These are phyloP conservation scores for Thymelicus sylvestris DNA, from an alignment of 2,888 invertebrate species.

Conservation along the genomic window DNA sequence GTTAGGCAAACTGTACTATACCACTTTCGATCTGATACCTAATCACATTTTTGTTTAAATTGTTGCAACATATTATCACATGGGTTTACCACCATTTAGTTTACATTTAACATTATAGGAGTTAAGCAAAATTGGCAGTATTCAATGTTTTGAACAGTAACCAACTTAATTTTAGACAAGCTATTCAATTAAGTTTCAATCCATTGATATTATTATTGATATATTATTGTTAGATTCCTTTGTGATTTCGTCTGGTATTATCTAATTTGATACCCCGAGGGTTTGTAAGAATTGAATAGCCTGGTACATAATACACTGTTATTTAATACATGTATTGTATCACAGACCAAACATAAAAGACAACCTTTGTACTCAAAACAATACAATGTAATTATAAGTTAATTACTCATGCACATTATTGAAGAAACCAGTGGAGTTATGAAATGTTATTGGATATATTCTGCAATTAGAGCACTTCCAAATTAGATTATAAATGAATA, in stretches of 20 bases:
- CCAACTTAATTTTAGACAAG: too few species aligned
- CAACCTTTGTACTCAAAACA: neutral
- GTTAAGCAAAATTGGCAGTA: too few species aligned
- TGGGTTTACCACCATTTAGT: neutral
- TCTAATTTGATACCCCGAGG: neutral
- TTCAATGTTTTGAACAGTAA: too few species aligned
- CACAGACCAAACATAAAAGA: neutral
- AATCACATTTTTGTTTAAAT: conserved; percentile 7
- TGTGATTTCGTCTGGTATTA: too few species aligned
- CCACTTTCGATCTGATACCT: conserved; percentile 30
- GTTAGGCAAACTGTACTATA: neutral
- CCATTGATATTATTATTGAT: too few species aligned
- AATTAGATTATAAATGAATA: too few species aligned
- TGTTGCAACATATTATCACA: conserved; percentile 1
- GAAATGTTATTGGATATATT: too few species aligned
- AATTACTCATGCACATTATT: neutral
- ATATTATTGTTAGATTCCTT: too few species aligned
- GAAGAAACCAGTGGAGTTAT: neutral
- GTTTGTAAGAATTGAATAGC: neutral
- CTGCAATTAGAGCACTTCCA: too few species aligned
- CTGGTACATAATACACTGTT: neutral
- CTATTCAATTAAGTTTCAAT: too few species aligned
- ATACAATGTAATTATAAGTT: conserved; percentile 1
- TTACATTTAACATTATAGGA: too few species aligned
- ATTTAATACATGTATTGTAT: neutral